Percentiles rank a stretch among this genome's conserved stretches.
Evolutionary conservation across 1,140 invertebrate species (phyloP).

Genomic region (Rhagoletis pomonella): DNA sequence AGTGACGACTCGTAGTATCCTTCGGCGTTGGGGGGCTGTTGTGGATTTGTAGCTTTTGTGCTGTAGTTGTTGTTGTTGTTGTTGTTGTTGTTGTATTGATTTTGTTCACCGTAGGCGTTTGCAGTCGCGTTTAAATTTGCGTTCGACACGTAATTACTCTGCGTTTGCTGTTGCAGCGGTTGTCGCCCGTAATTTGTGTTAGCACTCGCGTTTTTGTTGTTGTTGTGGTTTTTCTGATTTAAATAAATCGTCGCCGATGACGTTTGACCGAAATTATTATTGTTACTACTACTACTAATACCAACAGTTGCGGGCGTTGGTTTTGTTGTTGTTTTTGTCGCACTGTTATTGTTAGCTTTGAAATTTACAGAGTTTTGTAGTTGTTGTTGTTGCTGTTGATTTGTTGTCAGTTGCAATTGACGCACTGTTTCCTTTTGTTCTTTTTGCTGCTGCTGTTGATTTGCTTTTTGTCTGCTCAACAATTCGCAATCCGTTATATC

Average conservation of each 20-base stretch:
- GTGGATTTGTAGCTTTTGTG: background rate
- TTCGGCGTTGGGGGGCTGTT: constrained; percentile 32
- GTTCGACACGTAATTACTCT: constrained; percentile 20
- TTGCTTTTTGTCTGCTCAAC: constrained; percentile 25
- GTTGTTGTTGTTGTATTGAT: constrained; percentile 63
- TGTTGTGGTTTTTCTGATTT: constrained; percentile 31
- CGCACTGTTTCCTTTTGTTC: constrained; percentile 56
- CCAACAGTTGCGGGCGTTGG: constrained; percentile 56
- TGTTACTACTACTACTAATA: constrained; percentile 62
- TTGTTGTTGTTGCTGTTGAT: constrained; percentile 54
- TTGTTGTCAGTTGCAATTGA: constrained; percentile 28
- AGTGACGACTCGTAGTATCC: constrained; percentile 58
- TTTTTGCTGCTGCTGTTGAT: constrained; percentile 19
- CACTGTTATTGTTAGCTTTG: constrained; percentile 52
- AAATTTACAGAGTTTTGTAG: constrained; percentile 52
- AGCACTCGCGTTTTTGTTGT: constrained; percentile 23
- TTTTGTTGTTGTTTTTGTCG: constrained; percentile 33
- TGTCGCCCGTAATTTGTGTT: constrained; percentile 9
- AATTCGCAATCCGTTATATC: constrained; percentile 55
- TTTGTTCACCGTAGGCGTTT: background rate
- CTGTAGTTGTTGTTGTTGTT: constrained; percentile 52
- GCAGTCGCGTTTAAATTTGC: background rate
- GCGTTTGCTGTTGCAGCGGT: background rate
- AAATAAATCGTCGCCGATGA: constrained; percentile 66
- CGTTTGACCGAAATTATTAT: constrained; percentile 63